Evolutionary conservation across 2,888 invertebrate species (phyloP), one percentile per base, ranked within the genome.

Genomic region (Fabriciana adippe): DNA sequence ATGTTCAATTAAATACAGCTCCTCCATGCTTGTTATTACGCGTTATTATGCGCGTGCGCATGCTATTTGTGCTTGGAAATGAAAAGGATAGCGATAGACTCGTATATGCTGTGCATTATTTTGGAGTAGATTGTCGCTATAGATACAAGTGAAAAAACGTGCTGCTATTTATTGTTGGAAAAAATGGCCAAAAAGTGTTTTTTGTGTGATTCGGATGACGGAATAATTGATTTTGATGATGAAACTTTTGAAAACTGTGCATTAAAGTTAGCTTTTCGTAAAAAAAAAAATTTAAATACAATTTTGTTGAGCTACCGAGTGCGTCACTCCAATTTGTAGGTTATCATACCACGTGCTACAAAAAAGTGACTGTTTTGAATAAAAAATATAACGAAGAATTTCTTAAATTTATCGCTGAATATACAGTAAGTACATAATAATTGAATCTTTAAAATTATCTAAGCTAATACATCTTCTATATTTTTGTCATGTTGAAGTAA

Each of bases 261-360:
- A 63, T 67, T 72, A 65, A 72, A 71, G 67, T 68, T 72, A 69
- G 71, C 68, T 69, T 74, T 72, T 74, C 71, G 68, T 62, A 71
- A 71, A 69, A 54, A 21, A 71, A 70, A 70, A 68, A 3, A 48
- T 73, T 70, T 64, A 73, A 71, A 71, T 70, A 71, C 63, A 66
- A 69, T 62, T 18, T 18, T 53, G 61, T 74, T 70, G 61, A 64
- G 47, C 68, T 72, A 68, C 14, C 70, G 41, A 65, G 31, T 21
- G 70, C 64, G 51, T 60, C 64, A 18, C 69, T 66, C 13, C 50
- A 63, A 31, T 70, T 69, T 69, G n/a, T n/a, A n/a, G n/a, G 48
- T 70, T 70, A 70, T 26, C 66, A 72, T 68, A 66, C 68, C 61
- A 57, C 68, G 45, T 70, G 72, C 55, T 72, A 66, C 50, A 73